Evolutionary conservation across 2,888 invertebrate genomes (phyloP).

Genomic region (Drosophila villosipedis): DNA sequence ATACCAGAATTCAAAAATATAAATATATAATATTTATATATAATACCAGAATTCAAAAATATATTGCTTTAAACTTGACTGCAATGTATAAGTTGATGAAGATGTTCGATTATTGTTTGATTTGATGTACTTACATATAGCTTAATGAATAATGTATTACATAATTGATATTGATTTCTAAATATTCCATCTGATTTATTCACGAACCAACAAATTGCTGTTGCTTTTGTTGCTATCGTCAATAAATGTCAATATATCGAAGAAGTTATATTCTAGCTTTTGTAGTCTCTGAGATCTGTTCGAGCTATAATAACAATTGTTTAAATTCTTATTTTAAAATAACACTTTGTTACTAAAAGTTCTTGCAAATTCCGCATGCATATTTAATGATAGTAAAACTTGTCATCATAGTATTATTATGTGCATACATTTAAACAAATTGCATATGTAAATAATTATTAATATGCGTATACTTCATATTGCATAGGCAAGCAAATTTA

Average conservation of each 20-base stretch:
- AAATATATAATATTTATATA: too few species aligned
- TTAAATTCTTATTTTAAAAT: not conserved
- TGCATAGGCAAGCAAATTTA: too few species aligned
- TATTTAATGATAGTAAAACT: not conserved
- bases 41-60: not conserved
- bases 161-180: not conserved
- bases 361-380: not conserved
- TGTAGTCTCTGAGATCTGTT: not conserved
- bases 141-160: not conserved
- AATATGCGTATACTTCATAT: too few species aligned
- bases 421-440: not conserved
- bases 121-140: not conserved
- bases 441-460: too few species aligned
- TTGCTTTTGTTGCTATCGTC: not conserved
- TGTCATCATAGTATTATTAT: not conserved
- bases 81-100: not conserved
- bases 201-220: not conserved
- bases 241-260: not conserved
- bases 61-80: not conserved
- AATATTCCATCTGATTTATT: too few species aligned
- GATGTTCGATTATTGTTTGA: not conserved
- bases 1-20: too few species aligned
- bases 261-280: not conserved
- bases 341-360: not conserved
- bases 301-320: not conserved